A percentile compares a stretch with the other conserved stretches of the same genome.
These are phyloP conservation scores for Drosophila kikkawai DNA, from an alignment of 1,140 invertebrate genomes.

Conservation along the genomic window DNA sequence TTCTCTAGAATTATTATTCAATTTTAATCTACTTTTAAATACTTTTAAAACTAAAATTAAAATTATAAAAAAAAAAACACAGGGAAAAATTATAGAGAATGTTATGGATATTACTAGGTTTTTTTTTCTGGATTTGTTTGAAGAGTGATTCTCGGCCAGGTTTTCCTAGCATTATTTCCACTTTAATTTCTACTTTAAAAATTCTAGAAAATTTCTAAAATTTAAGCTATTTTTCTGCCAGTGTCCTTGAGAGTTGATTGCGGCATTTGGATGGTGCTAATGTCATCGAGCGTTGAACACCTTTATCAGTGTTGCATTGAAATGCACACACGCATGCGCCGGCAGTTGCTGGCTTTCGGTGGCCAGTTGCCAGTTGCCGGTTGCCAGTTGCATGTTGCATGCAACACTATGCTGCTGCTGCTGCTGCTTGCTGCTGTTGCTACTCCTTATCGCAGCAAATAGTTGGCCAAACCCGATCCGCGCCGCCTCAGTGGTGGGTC, in stretches of 20 bases:
- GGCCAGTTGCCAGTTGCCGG: conserved; percentile 43
- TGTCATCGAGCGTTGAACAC: conserved; percentile 84
- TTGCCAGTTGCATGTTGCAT: conserved; percentile 72
- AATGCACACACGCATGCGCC: conserved; percentile 81
- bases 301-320: conserved; percentile 84
- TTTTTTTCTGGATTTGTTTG: too few species aligned
- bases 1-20: too few species aligned
- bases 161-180: too few species aligned
- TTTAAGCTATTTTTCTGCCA: background rate
- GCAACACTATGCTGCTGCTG: conserved; percentile 22
- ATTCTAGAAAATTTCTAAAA: too few species aligned
- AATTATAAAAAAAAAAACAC: too few species aligned
- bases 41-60: too few species aligned
- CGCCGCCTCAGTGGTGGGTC: conserved; percentile 67
- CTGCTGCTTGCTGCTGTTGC: conserved; percentile 13
- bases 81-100: too few species aligned
- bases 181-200: too few species aligned
- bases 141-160: too few species aligned
- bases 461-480: conserved; percentile 58
- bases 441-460: conserved; percentile 70
- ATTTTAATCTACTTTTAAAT: too few species aligned
- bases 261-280: conserved; percentile 83
- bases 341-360: conserved; percentile 42
- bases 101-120: too few species aligned
- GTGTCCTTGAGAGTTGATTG: conserved; percentile 41